phyloP scores from a whole-genome alignment of 2,888 invertebrate genomes.

The Apamea epomidion region DNA sequence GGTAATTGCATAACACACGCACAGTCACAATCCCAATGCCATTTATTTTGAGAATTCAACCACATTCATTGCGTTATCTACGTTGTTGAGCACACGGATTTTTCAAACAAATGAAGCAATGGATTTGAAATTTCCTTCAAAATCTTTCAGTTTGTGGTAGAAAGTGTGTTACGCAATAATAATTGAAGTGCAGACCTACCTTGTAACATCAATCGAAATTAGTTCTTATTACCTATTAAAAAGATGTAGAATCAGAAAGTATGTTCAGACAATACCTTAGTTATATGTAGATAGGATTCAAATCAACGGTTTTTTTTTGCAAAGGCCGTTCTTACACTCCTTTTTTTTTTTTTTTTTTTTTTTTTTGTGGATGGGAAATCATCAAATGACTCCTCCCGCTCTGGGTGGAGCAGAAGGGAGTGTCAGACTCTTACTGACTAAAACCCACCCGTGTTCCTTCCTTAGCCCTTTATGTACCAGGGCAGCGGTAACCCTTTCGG shows the following conservation, averaged over 20 bases:
- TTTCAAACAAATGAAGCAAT: neutral
- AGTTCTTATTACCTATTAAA: neutral
- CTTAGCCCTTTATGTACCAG: too few relatives aligned
- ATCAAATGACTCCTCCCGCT: too few relatives aligned
- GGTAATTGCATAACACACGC: neutral
- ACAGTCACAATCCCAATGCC: too few relatives aligned
- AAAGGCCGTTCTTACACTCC: too few relatives aligned
- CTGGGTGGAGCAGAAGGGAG: too few relatives aligned
- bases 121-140: neutral
- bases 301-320: neutral
- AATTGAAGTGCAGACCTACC: neutral
- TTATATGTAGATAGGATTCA: constrained; percentile 11
- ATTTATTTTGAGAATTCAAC: neutral
- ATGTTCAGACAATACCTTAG: constrained; percentile 39
- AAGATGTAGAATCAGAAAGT: constrained; percentile 17
- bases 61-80: neutral
- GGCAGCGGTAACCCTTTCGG: too few relatives aligned
- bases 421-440: too few relatives aligned
- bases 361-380: too few relatives aligned
- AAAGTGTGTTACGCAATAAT: neutral
- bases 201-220: neutral
- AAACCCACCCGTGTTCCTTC: too few relatives aligned
- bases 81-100: neutral
- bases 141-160: neutral
- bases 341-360: too few relatives aligned